Evolutionary conservation across 2,888 invertebrate genomes (phyloP), one percentile per base, ranked within the genome.

Genomic region (Eristalis arbustorum): DNA sequence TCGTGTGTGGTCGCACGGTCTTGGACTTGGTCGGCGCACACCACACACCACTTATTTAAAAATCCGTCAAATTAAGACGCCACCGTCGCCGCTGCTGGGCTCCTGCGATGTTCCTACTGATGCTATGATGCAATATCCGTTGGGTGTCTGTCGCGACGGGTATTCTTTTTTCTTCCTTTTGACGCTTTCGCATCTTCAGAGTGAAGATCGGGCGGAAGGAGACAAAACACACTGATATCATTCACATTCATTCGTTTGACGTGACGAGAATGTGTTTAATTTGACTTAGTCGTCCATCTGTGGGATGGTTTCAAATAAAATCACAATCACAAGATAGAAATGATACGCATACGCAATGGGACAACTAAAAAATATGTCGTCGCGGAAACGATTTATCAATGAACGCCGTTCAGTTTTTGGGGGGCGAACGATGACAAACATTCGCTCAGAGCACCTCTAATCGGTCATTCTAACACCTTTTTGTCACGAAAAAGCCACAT

Each of bases 81-180:
- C 64, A 31, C 31, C 31, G 31, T 10, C 31, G 49, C 64, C 64
- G 73, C 72, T 74, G 37, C 37, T 37, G 13, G 75, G 62, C 72
- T 72, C 42, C 64, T 78, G 71, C 59, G 40, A 42, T 63, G 3
- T n/a, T 57, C 10, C 57, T 66, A 18, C 37, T 57, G 40, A 11
- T 42, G 28, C 25, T 68, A 73, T 85, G 85, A 82, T 82, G 82
- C 69, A 78, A 85, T 71, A 71, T 85, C 77, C 85, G 85, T 67
- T 78, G 71, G 81, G 77, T 85, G 77, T 73, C 42, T 73, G 72
- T 68, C 63, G 18, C 42, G 56, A n/a, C 62, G 18, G n/a, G 10
- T 10, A 69, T 63, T 69, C 57, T 14, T 11, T 63, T 42, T 61
- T 72, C 31, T 8, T 62, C 22, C 42, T 49, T 49, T 49, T 8